Evolutionary conservation across 2,888 invertebrate species (phyloP).

Genomic region (Ormyrus pomaceus): DNA sequence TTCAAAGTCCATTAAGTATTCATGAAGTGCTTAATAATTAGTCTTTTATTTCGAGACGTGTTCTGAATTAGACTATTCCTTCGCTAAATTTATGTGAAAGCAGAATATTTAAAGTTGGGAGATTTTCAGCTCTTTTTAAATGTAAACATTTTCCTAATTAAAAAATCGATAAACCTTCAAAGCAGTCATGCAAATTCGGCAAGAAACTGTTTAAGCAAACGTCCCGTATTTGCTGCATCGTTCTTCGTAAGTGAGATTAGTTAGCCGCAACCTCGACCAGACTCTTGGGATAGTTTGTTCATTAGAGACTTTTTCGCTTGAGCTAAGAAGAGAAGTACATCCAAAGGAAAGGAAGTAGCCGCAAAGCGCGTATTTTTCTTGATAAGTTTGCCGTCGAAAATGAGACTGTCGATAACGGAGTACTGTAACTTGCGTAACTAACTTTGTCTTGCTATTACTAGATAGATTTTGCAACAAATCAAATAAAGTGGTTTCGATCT

Average conservation of each 20-base stretch:
- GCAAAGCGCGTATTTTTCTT: constrained; percentile 67
- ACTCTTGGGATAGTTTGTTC: constrained; percentile 67
- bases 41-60: constrained; percentile 10
- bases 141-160: too few relatives aligned
- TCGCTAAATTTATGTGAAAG: not conserved
- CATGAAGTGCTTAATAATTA: constrained; percentile 28
- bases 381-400: constrained; percentile 68
- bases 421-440: constrained; percentile 38
- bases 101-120: not conserved
- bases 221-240: constrained; percentile 28
- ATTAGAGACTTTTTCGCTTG: constrained; percentile 67
- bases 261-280: constrained; percentile 59
- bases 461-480: constrained; percentile 35
- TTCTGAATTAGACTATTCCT: not conserved
- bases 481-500: not conserved
- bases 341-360: constrained; percentile 51
- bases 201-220: constrained; percentile 24
- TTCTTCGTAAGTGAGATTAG: constrained; percentile 64
- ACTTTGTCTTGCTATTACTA: constrained; percentile 33
- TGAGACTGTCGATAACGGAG: constrained; percentile 68
- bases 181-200: not conserved
- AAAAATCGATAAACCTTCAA: too few relatives aligned
- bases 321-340: constrained; percentile 46
- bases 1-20: constrained; percentile 39
- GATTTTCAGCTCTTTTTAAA: not conserved